Evolutionary conservation across 2,113 vertebrate species (phyloP), one percentile per base, ranked within the genome.

Genomic region (Rhinopithecus roxellana): DNA sequence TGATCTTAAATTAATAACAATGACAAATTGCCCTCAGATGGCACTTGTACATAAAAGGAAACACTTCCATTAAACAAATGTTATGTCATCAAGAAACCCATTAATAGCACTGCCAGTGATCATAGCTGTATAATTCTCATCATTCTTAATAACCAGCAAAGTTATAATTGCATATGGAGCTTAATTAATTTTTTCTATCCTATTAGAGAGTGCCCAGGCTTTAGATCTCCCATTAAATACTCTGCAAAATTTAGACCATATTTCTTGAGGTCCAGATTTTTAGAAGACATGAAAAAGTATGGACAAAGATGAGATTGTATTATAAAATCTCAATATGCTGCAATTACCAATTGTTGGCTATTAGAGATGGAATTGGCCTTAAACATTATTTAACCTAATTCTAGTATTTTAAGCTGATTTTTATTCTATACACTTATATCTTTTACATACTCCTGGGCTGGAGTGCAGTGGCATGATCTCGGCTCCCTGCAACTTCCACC

Each of bases 1-100:
- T 14, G 79, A 97, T 97, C 95, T 93, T 96, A 96, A 98, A 98
- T 98, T 97, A 97, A 98, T 97, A 98, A 97, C 78, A 98, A 95
- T 96, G 97, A 97, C 38, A 97, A 98, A 97, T 95, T 97, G 45
- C 90, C 80, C 95, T 94, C 74, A 23, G 95, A 93, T 81, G 95
- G 77, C 69, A 95, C 93, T 97, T 97, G 94, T 96, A 97, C 90
- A 95, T 98, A 82, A 98, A 98, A 98, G 82, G 95, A 97, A 98
- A 91, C 85, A 96, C 96, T 94, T 98, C 79, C 97, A 96, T 98
- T 98, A 98, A 98, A 90, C 80, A 98, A 97, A 97, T 93, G 82
- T 97, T 98, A 79, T 98, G 82, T 87, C 96, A 95, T 90, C 93
- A 98, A 96, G 96, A 98, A 97, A 97, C 83, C 55, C 91, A 96